Percentiles rank a stretch among this genome's conserved stretches.
Conservation (phyloP, 2,888 invertebrate species). For the Himalopsyche anomala region DNA sequence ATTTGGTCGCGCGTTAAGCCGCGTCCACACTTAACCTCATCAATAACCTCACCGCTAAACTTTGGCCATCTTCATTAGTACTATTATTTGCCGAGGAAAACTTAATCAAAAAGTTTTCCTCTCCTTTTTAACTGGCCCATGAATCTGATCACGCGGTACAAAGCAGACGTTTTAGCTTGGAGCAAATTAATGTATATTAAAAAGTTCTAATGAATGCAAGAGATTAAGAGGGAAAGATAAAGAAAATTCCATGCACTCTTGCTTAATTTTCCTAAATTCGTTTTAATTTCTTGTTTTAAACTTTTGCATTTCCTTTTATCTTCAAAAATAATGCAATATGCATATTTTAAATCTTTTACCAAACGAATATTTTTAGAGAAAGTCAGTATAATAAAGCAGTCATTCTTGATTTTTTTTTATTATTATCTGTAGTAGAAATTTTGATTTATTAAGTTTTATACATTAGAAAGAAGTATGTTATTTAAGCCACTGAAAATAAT, state of each 20-base stretch:
- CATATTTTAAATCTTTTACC: too few species aligned
- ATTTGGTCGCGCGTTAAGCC: neutral
- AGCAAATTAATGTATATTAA: neutral
- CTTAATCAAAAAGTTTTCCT: slow-evolving; percentile 18
- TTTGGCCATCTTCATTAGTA: neutral
- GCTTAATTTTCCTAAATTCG: neutral
- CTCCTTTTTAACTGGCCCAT: neutral
- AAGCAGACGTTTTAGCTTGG: neutral
- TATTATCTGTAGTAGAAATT: too few species aligned
- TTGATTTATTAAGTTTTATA: too few species aligned
- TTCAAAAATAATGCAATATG: too few species aligned
- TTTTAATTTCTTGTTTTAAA: neutral
- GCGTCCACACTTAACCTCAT: neutral
- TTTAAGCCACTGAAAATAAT: too few species aligned
- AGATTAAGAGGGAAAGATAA: neutral
- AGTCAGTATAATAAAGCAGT: too few species aligned
- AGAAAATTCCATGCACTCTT: neutral
- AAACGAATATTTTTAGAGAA: too few species aligned
- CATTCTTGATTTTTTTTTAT: too few species aligned
- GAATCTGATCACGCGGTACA: slow-evolving; percentile 5
- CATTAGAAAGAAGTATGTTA: too few species aligned
- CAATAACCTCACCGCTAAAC: neutral
- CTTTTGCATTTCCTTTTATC: too few species aligned
- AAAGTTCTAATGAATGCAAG: neutral
- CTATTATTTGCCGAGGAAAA: neutral